phyloP scores from a whole-genome alignment of 2,888 invertebrate species.

The Drosophila buzzatii region DNA sequence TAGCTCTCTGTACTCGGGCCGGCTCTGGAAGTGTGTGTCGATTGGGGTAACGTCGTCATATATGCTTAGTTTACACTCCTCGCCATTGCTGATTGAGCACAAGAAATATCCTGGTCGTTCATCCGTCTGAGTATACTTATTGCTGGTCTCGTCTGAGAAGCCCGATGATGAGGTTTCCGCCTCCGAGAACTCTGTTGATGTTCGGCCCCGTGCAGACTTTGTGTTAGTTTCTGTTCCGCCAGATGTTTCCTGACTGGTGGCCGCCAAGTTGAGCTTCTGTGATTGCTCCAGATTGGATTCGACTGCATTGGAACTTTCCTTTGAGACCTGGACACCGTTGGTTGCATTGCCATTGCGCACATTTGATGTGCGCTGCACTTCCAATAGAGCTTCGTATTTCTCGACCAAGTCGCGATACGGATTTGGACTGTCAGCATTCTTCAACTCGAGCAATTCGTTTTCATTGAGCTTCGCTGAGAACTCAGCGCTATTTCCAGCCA shows the following conservation, averaged over 20 bases:
- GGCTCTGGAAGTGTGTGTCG: conserved; percentile 92
- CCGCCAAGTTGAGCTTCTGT: conserved; percentile 11
- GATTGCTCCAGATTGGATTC: conserved; percentile 87
- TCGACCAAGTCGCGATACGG: conserved; percentile 93
- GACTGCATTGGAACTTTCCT: conserved; percentile 90
- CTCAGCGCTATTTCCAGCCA: conserved; percentile 67
- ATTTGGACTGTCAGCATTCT: conserved; percentile 85
- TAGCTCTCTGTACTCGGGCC: conserved; percentile 92
- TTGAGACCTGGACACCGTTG: conserved; percentile 83
- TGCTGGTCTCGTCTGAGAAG: conserved; percentile 93
- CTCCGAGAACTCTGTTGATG: conserved; percentile 93
- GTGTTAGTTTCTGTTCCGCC: conserved; percentile 49
- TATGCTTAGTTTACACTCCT: conserved; percentile 94
- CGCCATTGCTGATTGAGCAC: conserved; percentile 94
- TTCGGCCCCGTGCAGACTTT: conserved; percentile 86
- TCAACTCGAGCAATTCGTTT: conserved; percentile 75
- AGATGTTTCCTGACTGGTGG: conserved; percentile 17
- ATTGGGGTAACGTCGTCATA: conserved; percentile 93
- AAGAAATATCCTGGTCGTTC: conserved; percentile 92
- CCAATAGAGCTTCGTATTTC: conserved; percentile 93
- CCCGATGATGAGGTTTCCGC: conserved; percentile 94
- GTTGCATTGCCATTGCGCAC: conserved; percentile 83
- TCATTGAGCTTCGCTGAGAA: conserved; percentile 83
- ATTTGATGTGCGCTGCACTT: conserved; percentile 90
- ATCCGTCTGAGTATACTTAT: conserved; percentile 93